Evolutionary conservation across 2,113 vertebrate genomes (phyloP).

Genomic region (human (Homo sapiens)): GRCh38 chr7:92022001-92022500

Average conservation of each 20-base stretch:
- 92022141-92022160: neutral
- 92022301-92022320: slow-evolving; percentile 64
- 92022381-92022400: neutral
- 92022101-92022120: neutral
- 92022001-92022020: neutral
- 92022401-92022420: slow-evolving; percentile 24
- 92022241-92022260: slow-evolving; percentile 70
- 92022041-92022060: neutral
- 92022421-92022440: slow-evolving; percentile 31
- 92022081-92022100: neutral
- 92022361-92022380: neutral
- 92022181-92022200: neutral
- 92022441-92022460: neutral
- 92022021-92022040: neutral
- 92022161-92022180: neutral
- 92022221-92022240: slow-evolving; percentile 78
- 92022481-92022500: slow-evolving; percentile 14
- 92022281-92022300: slow-evolving; percentile 77
- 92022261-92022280: slow-evolving; percentile 78
- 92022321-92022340: slow-evolving; percentile 25
- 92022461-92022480: neutral
- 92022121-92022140: neutral
- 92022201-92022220: neutral
- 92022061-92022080: neutral
- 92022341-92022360: slow-evolving; percentile 82